Percentiles rank a stretch among this genome's conserved stretches.
phyloP scores from a whole-genome alignment of 2,113 vertebrate genomes.

The Crypturellus undulatus region DNA sequence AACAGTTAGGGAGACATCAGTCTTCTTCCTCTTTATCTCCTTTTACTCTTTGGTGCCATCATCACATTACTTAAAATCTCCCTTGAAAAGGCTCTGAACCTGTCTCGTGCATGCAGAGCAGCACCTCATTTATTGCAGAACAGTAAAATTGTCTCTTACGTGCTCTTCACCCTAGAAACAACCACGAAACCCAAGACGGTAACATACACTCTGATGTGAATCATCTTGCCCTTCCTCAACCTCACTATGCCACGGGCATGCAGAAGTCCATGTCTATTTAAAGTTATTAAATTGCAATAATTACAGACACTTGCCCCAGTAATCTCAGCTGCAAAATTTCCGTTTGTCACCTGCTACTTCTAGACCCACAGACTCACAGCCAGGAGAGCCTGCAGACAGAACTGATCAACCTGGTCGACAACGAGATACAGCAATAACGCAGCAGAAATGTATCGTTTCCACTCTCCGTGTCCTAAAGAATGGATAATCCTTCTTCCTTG shows the following conservation, averaged over 20 bases:
- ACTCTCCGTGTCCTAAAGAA: neutral
- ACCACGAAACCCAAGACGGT: conserved; percentile 12
- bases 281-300: conserved; percentile 32
- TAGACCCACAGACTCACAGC: neutral
- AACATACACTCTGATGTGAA: conserved; percentile 6
- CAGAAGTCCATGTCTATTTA: neutral
- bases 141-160: neutral
- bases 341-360: conserved; percentile 31
- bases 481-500: neutral
- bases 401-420: neutral
- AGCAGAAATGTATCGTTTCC: neutral
- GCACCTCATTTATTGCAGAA: neutral
- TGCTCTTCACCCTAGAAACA: neutral
- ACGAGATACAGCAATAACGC: neutral
- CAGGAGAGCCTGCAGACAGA: neutral
- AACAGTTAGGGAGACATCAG: neutral
- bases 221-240: neutral
- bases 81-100: neutral
- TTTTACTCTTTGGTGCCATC: neutral
- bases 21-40: neutral
- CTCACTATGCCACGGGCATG: neutral
- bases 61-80: neutral
- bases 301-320: neutral
- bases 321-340: neutral
- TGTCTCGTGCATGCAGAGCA: neutral